These are phyloP conservation scores for Pseudotriccus pelzelni DNA, from an alignment of 2,797 vertebrate genomes.

Conservation along the genomic window DNA sequence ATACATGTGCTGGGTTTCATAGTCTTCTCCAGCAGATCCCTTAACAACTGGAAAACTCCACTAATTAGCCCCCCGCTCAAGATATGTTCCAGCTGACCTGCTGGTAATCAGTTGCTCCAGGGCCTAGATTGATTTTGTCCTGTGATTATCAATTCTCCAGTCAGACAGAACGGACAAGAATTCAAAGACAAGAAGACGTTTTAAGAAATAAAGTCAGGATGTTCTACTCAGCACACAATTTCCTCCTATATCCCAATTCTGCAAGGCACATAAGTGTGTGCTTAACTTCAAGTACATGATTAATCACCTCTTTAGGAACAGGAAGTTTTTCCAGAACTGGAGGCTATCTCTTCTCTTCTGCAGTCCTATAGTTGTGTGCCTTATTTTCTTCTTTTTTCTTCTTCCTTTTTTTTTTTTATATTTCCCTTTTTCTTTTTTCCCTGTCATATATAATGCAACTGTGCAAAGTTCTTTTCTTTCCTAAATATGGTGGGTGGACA, in stretches of 20 bases:
- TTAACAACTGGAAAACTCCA: not conserved
- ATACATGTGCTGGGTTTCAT: not conserved
- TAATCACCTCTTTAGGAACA: not conserved
- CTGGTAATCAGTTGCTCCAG: not conserved
- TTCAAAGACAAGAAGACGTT: not conserved
- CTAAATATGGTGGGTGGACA: not conserved
- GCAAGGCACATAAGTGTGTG: not conserved
- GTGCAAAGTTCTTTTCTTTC: slow-evolving; percentile 2
- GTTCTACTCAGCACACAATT: not conserved
- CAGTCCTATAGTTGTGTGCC: not conserved
- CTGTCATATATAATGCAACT: not conserved
- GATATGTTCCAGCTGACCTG: not conserved
- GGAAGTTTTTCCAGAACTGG: not conserved
- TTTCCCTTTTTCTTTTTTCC: not conserved
- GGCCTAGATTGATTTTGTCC: not conserved
- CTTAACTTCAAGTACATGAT: not conserved
- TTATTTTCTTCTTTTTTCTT: not conserved
- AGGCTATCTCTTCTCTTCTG: not conserved
- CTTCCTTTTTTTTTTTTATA: not conserved
- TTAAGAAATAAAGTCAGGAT: slow-evolving; percentile 21
- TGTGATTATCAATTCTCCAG: not conserved
- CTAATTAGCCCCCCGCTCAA: not conserved
- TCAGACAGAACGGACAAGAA: not conserved
- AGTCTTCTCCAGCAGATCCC: not conserved
- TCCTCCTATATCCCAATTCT: not conserved